A percentile compares a stretch with the other conserved stretches of the same genome.
These are phyloP conservation scores for Phoxinus dragarum DNA, from an alignment of 2,797 vertebrate genomes.

Conservation along the genomic window DNA sequence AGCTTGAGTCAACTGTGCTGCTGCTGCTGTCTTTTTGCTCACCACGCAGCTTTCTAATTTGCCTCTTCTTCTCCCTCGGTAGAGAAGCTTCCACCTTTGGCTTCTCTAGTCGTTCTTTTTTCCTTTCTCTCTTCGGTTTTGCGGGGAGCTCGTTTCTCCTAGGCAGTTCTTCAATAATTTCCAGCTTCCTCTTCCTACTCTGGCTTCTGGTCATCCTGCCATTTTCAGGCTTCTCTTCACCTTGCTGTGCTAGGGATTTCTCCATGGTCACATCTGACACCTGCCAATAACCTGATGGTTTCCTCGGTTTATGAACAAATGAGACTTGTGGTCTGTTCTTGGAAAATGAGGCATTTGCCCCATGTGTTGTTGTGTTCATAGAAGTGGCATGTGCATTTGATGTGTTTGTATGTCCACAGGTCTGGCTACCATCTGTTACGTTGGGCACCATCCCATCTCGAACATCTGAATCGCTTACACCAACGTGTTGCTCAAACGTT, in stretches of 20 bases:
- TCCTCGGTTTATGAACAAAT: background rate
- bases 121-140: background rate
- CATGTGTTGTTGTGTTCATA: conserved; percentile 4
- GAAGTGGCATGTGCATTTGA: background rate
- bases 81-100: background rate
- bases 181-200: conserved; percentile 45
- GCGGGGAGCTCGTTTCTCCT: background rate
- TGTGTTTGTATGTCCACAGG: conserved; percentile 1
- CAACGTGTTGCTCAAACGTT: conserved; percentile 67
- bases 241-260: conserved; percentile 2
- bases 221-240: conserved; percentile 12
- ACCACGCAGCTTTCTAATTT: background rate
- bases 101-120: background rate
- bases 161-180: background rate
- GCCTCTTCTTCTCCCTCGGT: background rate
- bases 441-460: conserved; percentile 8
- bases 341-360: background rate
- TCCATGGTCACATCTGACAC: background rate
- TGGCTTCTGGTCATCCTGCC: conserved; percentile 54
- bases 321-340: background rate
- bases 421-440: background rate
- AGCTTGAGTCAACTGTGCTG: background rate
- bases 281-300: background rate
- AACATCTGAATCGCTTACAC: conserved; percentile 29
- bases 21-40: background rate